Evolutionary conservation across 2,888 invertebrate species (phyloP).

Genomic region (Harpalus rufipes): DNA sequence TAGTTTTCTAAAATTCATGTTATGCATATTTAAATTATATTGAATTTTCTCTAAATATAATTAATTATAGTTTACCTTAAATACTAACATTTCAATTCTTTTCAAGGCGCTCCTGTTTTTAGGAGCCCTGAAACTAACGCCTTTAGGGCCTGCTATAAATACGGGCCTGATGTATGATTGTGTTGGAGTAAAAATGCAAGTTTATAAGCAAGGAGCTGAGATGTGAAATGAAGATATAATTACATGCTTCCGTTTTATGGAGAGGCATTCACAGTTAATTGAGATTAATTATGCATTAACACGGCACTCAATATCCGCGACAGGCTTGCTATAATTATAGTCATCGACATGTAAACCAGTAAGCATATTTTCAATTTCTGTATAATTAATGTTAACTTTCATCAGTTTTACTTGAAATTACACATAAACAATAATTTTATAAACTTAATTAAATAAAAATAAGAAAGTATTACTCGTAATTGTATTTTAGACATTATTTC

Average conservation of each 20-base stretch:
- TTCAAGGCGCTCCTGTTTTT: too few relatives aligned
- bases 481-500: too few relatives aligned
- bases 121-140: too few relatives aligned
- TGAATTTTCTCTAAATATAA: too few relatives aligned
- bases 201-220: slow-evolving; percentile 9
- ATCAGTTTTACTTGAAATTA: background rate
- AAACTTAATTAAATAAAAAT: background rate
- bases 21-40: too few relatives aligned
- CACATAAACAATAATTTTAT: background rate
- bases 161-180: background rate
- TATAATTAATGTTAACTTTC: slow-evolving; percentile 1
- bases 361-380: slow-evolving; percentile 41
- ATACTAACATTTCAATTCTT: too few relatives aligned
- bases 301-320: slow-evolving; percentile 56
- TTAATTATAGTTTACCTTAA: too few relatives aligned
- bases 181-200: slow-evolving; percentile 9
- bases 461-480: too few relatives aligned
- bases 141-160: too few relatives aligned
- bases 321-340: slow-evolving; percentile 46
- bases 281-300: slow-evolving; percentile 66
- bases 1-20: too few relatives aligned
- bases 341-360: slow-evolving; percentile 47
- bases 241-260: slow-evolving; percentile 47
- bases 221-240: slow-evolving; percentile 50
- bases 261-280: slow-evolving; percentile 58